Evolutionary conservation across 2,113 vertebrate genomes (phyloP).

Genomic region (Eleginops maclovinus): DNA sequence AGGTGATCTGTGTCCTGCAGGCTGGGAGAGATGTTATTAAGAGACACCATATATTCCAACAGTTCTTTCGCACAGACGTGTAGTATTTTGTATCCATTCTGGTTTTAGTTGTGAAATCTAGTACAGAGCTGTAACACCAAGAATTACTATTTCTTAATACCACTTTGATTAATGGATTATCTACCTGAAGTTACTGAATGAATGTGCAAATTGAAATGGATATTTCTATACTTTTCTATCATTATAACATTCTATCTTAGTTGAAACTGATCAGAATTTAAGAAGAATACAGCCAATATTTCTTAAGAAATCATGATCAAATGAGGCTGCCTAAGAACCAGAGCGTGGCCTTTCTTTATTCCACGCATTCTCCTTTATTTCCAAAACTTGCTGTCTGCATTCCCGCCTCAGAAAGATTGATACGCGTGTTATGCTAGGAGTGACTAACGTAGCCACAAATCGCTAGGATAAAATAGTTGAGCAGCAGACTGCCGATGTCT

Average conservation of each 20-base stretch:
- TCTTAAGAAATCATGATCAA: background rate
- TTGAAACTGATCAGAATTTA: background rate
- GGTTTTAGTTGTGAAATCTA: constrained; percentile 8
- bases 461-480: background rate
- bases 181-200: background rate
- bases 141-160: background rate
- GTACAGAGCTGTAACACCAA: background rate
- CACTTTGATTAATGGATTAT: background rate
- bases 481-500: background rate
- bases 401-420: background rate
- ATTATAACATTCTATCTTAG: background rate
- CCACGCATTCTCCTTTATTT: too few relatives aligned
- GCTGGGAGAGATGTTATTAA: constrained; percentile 5
- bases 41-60: constrained; percentile 18
- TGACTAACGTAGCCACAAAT: background rate
- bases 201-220: background rate
- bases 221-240: background rate
- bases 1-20: constrained; percentile 37
- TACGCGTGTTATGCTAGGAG: background rate
- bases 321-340: too few relatives aligned
- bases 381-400: too few relatives aligned
- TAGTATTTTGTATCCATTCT: background rate
- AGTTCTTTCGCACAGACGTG: constrained; percentile 7
- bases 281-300: background rate
- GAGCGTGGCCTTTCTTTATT: too few relatives aligned